Evolutionary conservation across 2,113 vertebrate species (phyloP).

Genomic region (Deroptyus accipitrinus): DNA sequence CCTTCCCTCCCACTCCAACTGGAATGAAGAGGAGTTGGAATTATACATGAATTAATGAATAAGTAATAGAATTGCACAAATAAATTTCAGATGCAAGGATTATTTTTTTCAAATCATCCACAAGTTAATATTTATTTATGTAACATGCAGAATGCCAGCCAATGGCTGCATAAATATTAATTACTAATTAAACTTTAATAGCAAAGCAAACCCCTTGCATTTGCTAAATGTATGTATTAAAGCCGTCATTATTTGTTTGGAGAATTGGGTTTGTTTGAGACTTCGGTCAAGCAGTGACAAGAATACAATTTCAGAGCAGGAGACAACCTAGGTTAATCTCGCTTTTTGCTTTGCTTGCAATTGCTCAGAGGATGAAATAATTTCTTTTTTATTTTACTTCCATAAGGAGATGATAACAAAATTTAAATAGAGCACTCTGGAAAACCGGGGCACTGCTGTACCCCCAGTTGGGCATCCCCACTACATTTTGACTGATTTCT

Average conservation of each 20-base stretch:
- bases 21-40: slow-evolving; percentile 46
- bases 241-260: slow-evolving; percentile 9
- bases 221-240: slow-evolving; percentile 34
- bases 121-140: slow-evolving; percentile 78
- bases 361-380: not conserved
- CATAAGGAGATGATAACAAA: not conserved
- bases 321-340: not conserved
- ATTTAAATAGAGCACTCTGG: not conserved
- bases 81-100: slow-evolving; percentile 38
- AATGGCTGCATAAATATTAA: slow-evolving; percentile 76
- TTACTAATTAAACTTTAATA: slow-evolving; percentile 74
- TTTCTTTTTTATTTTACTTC: not conserved
- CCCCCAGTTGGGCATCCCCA: not conserved
- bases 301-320: not conserved
- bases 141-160: slow-evolving; percentile 43
- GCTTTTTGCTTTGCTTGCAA: not conserved
- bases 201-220: slow-evolving; percentile 14
- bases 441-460: not conserved
- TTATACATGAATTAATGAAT: slow-evolving; percentile 56
- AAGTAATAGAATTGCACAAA: slow-evolving; percentile 60
- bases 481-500: not conserved
- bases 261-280: slow-evolving; percentile 9
- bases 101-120: not conserved
- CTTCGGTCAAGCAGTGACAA: not conserved
- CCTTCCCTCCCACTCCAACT: slow-evolving; percentile 40